Percentiles rank a stretch among this genome's conserved stretches.
phyloP scores from a whole-genome alignment of 2,888 invertebrate genomes.

The Anoplius nigerrimus region DNA sequence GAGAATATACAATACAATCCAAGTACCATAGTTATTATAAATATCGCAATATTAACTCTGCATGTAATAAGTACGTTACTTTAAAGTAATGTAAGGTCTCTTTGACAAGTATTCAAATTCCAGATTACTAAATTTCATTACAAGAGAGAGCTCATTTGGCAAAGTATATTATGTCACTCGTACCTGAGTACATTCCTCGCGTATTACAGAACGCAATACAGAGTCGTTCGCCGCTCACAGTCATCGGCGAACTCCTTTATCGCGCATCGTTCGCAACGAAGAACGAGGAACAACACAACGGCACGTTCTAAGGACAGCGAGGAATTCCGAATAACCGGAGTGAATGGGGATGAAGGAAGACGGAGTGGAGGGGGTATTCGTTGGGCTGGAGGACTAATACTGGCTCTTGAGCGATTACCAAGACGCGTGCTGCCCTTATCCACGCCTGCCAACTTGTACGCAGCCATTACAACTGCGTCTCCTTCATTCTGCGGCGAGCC shows the following conservation, averaged over 20 bases:
- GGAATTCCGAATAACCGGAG: conserved; percentile 54
- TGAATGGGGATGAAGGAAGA: conserved; percentile 16
- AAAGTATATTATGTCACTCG: too few relatives aligned
- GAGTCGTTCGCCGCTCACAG: too few relatives aligned
- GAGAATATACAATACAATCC: too few relatives aligned
- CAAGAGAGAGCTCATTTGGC: too few relatives aligned
- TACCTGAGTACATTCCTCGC: too few relatives aligned
- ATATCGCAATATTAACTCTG: too few relatives aligned
- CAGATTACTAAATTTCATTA: too few relatives aligned
- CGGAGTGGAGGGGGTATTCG: neutral
- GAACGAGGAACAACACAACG: conserved; percentile 6
- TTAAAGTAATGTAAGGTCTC: too few relatives aligned
- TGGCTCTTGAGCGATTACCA: conserved; percentile 63
- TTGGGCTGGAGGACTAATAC: conserved; percentile 44
- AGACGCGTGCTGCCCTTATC: conserved; percentile 55
- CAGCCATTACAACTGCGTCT: conserved; percentile 41
- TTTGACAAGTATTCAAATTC: too few relatives aligned
- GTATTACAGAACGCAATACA: too few relatives aligned
- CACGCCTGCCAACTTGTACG: conserved; percentile 34
- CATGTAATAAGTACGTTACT: too few relatives aligned
- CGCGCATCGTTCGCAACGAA: conserved; percentile 5
- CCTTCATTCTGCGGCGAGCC: neutral
- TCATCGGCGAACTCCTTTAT: conserved; percentile 1
- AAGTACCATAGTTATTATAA: too few relatives aligned
- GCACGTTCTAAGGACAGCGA: conserved; percentile 49